Evolutionary conservation across 2,888 invertebrate genomes (phyloP).

Genomic region (Rotaria socialis): DNA sequence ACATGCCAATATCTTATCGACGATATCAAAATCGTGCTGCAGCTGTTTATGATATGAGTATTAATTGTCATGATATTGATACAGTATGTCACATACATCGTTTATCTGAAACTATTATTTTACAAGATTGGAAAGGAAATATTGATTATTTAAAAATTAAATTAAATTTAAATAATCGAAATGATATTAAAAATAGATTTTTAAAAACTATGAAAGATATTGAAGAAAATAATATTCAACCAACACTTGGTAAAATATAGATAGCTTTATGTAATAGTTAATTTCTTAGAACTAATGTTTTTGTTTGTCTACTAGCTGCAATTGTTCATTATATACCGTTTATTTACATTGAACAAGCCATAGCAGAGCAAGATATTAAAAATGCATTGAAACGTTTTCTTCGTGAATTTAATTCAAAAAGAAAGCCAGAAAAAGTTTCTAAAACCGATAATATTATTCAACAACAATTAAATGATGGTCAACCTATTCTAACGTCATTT

Average conservation of each 20-base stretch:
- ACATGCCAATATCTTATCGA: background rate
- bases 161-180: slow-evolving; percentile 3
- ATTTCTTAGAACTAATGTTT: background rate
- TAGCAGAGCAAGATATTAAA: background rate
- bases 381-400: slow-evolving; percentile 7
- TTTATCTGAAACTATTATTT: background rate
- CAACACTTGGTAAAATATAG: background rate
- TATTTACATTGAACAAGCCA: slow-evolving; percentile 14
- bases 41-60: slow-evolving; percentile 3
- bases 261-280: too few relatives aligned
- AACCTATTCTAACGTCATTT: background rate
- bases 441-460: background rate
- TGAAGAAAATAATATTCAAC: background rate
- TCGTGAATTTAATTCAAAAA: slow-evolving; percentile 10
- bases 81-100: slow-evolving; percentile 4
- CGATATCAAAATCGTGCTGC: slow-evolving; percentile 34
- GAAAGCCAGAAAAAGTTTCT: background rate
- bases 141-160: background rate
- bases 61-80: slow-evolving; percentile 11
- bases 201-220: background rate
- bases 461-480: background rate
- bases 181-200: background rate
- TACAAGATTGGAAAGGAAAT: slow-evolving; percentile 25
- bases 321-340: slow-evolving; percentile 1
- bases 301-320: background rate